Evolutionary conservation across 2,888 invertebrate species (phyloP).

Genomic region (Liopterus haemorrhoidalis): DNA sequence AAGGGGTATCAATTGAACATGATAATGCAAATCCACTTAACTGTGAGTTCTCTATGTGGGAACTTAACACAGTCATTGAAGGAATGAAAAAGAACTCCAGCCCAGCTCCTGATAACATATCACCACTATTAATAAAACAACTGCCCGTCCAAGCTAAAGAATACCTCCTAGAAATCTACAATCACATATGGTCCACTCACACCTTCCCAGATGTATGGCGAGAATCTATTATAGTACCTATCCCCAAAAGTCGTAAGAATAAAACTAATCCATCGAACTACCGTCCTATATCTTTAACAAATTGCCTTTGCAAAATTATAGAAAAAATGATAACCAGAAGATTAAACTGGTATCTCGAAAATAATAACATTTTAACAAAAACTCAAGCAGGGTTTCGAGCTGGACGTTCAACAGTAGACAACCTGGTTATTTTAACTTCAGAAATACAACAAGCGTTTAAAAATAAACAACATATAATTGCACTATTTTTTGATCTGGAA

Average conservation of each 20-base stretch:
- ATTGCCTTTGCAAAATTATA: conserved; percentile 2
- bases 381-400: background rate
- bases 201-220: background rate
- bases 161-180: conserved; percentile 3
- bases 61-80: too few species aligned
- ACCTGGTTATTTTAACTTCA: background rate
- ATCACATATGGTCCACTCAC: conserved; percentile 8
- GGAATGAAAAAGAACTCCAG: background rate
- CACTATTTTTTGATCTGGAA: conserved; percentile 7
- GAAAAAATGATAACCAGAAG: conserved; percentile 4
- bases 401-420: conserved; percentile 2
- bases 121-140: conserved; percentile 4
- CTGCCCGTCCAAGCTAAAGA: background rate
- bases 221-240: conserved; percentile 2
- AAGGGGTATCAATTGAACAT: conserved; percentile 4
- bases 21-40: conserved; percentile 5
- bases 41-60: background rate
- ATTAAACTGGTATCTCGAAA: conserved; percentile 3
- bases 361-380: background rate
- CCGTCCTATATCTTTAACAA: conserved; percentile 3
- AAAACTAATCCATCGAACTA: conserved; percentile 1
- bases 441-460: conserved; percentile 5
- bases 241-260: conserved; percentile 2
- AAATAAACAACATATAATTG: conserved; percentile 3
- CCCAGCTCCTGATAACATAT: conserved; percentile 3